Evolutionary conservation across 1,140 invertebrate species (phyloP), one percentile per base, ranked within the genome.

Genomic region (Zophobas atratus): DNA sequence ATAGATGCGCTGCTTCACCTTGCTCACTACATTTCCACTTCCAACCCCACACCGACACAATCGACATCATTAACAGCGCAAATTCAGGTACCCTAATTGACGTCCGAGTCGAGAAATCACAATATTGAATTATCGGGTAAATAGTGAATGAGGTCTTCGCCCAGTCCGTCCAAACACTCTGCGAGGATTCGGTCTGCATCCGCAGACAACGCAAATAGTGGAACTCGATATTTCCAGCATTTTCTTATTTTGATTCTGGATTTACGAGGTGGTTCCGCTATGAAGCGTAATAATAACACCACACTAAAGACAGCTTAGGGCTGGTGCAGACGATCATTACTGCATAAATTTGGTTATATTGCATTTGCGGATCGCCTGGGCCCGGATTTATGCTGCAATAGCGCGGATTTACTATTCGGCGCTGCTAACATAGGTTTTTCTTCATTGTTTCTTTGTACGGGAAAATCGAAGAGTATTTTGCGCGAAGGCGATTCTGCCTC

Each of bases 261-360:
- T 41, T 67, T 63, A 63, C 36, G 57, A 63, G 57, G n/a, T 8
- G 57, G 36, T 63, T 39, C 35, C 57, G 35, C 1, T 56, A 56
- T 56, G 34, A 56, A 33, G 35, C 36, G 57, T 63, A 63, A 63
- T 63, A 63, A 63, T 34, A 72, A 72, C 51, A 51, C 5, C 6
- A 71, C 51, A 53, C 48, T 72, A 72, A 72, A 72, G 46, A 49
- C 70, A 38, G 35, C 33, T 51, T 36, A 38, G 46, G n/a, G 43
- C 38, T 34, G 35, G 43, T 72, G 51, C 36, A 53, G 46, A 72
- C 6, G 70, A 72, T 72, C 70, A 72, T 72, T 72, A 72, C 51
- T 72, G 70, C 70, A 72, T 72, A 72, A 72, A 72, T 72, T 72
- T 53, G 46, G 43, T 51, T 72, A 72, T 51, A 72, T 72, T 72